Percentiles rank a stretch among this genome's conserved stretches.
phyloP scores from a whole-genome alignment of 92 coral and sea anemone species.

The Pocillopora grandis region DNA sequence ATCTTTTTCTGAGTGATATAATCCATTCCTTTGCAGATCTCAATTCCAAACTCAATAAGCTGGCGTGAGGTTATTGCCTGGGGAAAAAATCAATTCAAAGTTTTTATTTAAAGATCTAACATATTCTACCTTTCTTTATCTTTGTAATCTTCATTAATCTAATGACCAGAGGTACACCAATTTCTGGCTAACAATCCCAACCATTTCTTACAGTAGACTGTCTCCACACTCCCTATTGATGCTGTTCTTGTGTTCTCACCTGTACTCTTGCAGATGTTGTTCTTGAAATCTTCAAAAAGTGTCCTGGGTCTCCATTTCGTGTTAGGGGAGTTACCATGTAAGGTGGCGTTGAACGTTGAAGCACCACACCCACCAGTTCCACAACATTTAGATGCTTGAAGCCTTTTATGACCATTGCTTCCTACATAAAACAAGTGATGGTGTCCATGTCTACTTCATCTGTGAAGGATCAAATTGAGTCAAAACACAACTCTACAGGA shows the following conservation, averaged over 20 bases:
- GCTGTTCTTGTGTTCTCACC: conserved; percentile 4
- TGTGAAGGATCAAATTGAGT: background rate
- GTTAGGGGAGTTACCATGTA: conserved; percentile 52
- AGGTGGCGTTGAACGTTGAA: conserved; percentile 62
- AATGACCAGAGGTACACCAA: too few relatives aligned
- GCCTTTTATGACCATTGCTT: conserved; percentile 52
- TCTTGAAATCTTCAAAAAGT: conserved; percentile 54
- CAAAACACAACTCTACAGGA: background rate
- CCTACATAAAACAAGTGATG: conserved; percentile 48
- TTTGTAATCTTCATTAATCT: too few relatives aligned
- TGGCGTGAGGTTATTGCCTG: conserved; percentile 45
- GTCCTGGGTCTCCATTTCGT: conserved; percentile 49
- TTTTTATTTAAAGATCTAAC: too few relatives aligned
- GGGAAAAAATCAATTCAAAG: background rate
- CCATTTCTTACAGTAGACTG: background rate
- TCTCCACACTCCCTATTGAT: too few relatives aligned
- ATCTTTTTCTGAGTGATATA: conserved; percentile 56
- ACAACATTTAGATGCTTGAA: conserved; percentile 67
- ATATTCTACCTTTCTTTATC: background rate
- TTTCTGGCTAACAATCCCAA: background rate
- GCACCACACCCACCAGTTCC: conserved; percentile 67
- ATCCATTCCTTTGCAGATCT: conserved; percentile 72
- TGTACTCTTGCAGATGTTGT: conserved; percentile 42
- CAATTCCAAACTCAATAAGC: conserved; percentile 55
- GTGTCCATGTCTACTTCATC: conserved; percentile 58